Conservation (phyloP, 2,797 vertebrate genomes). For the Chloroceryle amazona region DNA sequence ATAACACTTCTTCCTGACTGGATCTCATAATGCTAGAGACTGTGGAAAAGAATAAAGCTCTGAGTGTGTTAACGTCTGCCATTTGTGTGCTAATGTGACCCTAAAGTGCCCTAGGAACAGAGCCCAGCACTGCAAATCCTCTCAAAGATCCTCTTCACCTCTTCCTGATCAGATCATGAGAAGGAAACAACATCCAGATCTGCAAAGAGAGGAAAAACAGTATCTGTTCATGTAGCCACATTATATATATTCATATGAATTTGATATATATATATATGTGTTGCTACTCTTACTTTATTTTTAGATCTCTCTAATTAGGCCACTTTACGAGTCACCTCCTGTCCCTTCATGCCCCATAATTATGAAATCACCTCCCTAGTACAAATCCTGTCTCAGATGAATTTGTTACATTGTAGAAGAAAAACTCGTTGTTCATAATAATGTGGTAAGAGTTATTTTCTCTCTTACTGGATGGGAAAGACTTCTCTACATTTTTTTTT, state of each 20-base stretch:
- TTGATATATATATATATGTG: neutral
- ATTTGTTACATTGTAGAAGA: slow-evolving; percentile 57
- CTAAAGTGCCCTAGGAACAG: slow-evolving; percentile 47
- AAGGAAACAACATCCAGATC: slow-evolving; percentile 31
- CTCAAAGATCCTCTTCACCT: slow-evolving; percentile 60
- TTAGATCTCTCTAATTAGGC: slow-evolving; percentile 58
- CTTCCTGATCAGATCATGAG: slow-evolving; percentile 23
- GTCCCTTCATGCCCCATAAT: slow-evolving; percentile 26
- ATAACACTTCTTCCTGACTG: neutral
- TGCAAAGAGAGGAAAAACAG: neutral
- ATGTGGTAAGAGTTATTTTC: slow-evolving; percentile 67
- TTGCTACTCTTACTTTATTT: slow-evolving; percentile 62
- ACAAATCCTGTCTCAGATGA: slow-evolving; percentile 43
- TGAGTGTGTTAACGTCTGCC: slow-evolving; percentile 34
- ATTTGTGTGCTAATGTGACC: slow-evolving; percentile 54
- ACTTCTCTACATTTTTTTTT: slow-evolving; percentile 27
- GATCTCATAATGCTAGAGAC: neutral
- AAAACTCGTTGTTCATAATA: slow-evolving; percentile 59
- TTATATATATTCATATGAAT: neutral
- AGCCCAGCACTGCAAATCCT: slow-evolving; percentile 35
- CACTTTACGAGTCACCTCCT: slow-evolving; percentile 51
- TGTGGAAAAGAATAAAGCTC: slow-evolving; percentile 27
- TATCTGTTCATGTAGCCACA: neutral
- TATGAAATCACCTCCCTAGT: slow-evolving; percentile 48
- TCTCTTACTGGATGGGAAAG: slow-evolving; percentile 67